Evolutionary conservation across 2,888 invertebrate species (phyloP).

Genomic region (Alviniconcha strummeri): DNA sequence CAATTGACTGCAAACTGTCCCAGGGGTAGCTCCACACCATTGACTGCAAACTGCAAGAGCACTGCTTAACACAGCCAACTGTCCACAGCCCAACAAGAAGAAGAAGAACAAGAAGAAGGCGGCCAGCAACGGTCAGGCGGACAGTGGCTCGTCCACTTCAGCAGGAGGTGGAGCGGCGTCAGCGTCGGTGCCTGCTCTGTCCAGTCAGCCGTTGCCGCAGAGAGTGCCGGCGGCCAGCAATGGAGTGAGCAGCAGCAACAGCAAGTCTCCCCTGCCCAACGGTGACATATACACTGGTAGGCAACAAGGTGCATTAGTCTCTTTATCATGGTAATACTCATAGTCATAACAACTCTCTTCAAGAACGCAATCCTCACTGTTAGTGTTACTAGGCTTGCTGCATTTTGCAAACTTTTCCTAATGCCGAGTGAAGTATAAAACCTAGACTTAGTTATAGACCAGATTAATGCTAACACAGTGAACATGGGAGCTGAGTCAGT

Average conservation of each 20-base stretch:
- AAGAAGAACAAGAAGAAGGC: slow-evolving; percentile 63
- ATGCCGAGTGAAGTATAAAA: too few species aligned
- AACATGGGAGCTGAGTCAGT: too few species aligned
- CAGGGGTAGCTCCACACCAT: too few species aligned
- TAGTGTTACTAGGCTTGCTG: too few species aligned
- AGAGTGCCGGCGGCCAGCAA: slow-evolving; percentile 26
- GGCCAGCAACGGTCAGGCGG: slow-evolving; percentile 26
- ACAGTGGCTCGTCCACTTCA: slow-evolving; percentile 35
- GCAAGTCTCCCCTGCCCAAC: slow-evolving; percentile 33
- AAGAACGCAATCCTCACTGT: too few species aligned
- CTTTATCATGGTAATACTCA: neutral
- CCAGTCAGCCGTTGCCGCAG: slow-evolving; percentile 18
- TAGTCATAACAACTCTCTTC: too few species aligned
- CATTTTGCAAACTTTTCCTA: too few species aligned
- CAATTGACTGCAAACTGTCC: too few species aligned
- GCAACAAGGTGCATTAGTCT: neutral
- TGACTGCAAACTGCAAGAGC: too few species aligned
- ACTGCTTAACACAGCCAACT: too few species aligned
- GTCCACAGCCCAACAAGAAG: slow-evolving; percentile 54
- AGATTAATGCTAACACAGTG: too few species aligned
- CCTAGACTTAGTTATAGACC: too few species aligned
- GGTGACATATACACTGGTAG: slow-evolving; percentile 35
- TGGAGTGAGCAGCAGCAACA: slow-evolving; percentile 24
- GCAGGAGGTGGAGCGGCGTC: slow-evolving; percentile 16
- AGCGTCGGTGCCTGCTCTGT: neutral